phyloP scores from a whole-genome alignment of 1,140 invertebrate species.

The Penaeus indicus region DNA sequence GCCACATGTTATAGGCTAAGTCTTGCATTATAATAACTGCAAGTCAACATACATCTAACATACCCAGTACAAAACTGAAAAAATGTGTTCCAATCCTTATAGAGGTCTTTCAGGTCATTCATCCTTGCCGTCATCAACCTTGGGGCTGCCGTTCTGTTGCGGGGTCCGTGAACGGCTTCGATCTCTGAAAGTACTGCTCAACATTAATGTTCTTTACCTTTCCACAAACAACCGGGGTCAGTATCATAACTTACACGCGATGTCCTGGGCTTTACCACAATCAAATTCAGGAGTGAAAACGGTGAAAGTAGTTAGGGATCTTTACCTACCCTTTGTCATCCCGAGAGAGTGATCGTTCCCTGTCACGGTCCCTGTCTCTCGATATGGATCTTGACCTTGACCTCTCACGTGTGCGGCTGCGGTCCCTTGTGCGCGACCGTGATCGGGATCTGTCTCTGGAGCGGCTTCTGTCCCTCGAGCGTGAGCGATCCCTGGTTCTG shows the following conservation, averaged over 20 bases:
- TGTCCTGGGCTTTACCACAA: no score
- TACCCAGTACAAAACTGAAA: no score
- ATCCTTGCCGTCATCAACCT: conserved; percentile 42
- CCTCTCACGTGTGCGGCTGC: conserved; percentile 47
- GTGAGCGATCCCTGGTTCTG: conserved; percentile 51
- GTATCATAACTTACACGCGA: neutral
- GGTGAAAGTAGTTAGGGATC: no score
- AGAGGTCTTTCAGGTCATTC: conserved; percentile 43
- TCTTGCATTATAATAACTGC: no score
- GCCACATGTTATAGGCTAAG: no score
- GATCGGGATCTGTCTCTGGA: conserved; percentile 58
- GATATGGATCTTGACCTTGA: conserved; percentile 46
- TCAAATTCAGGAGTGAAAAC: no score
- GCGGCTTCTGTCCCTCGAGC: conserved; percentile 47
- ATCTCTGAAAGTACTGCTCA: conserved; percentile 29
- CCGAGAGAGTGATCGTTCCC: conserved; percentile 41
- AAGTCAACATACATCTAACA: no score
- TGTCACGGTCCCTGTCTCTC: conserved; percentile 52
- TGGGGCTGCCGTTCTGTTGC: conserved; percentile 52
- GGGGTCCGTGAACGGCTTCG: conserved; percentile 53
- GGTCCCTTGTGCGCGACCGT: conserved; percentile 52
- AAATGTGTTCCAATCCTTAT: neutral
- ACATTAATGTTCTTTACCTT: neutral
- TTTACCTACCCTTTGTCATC: conserved; percentile 55
- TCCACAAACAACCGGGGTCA: neutral